Conservation (phyloP, 2,113 vertebrate genomes). For the Merops nubicus region DNA sequence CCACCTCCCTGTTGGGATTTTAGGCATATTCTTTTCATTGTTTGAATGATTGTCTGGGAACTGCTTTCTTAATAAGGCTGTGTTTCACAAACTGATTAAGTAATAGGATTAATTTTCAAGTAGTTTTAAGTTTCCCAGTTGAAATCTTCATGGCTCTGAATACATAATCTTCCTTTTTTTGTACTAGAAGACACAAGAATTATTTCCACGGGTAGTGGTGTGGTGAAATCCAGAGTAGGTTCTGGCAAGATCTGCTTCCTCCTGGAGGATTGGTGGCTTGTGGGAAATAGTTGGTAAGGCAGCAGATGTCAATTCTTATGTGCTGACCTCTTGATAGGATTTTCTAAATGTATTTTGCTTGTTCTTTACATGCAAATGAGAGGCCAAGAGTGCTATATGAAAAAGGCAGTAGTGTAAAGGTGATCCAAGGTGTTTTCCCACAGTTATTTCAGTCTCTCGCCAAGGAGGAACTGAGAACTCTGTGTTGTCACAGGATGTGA, state of each 20-base stretch:
- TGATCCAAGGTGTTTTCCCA: neutral
- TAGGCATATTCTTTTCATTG: neutral
- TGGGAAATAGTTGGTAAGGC: neutral
- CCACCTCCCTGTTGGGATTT: slow-evolving; percentile 67
- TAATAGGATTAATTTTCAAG: neutral
- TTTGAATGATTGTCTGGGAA: neutral
- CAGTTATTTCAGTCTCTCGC: neutral
- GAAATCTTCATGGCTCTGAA: neutral
- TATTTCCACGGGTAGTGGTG: accelerated
- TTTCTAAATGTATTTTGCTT: neutral
- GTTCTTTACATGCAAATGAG: neutral
- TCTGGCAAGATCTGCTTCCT: neutral
- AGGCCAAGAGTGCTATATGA: neutral
- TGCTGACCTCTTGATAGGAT: neutral
- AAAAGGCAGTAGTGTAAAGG: neutral
- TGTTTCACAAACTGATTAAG: neutral
- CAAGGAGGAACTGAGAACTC: neutral
- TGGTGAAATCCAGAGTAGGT: neutral
- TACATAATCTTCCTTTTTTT: neutral
- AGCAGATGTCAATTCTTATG: neutral
- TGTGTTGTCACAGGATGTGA: neutral
- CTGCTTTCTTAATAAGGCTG: neutral
- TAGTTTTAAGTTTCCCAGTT: neutral
- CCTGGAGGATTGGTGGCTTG: neutral
- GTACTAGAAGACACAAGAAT: neutral